These are phyloP conservation scores for Plemyria rubiginata DNA, from an alignment of 2,888 invertebrate species.

Conservation along the genomic window DNA sequence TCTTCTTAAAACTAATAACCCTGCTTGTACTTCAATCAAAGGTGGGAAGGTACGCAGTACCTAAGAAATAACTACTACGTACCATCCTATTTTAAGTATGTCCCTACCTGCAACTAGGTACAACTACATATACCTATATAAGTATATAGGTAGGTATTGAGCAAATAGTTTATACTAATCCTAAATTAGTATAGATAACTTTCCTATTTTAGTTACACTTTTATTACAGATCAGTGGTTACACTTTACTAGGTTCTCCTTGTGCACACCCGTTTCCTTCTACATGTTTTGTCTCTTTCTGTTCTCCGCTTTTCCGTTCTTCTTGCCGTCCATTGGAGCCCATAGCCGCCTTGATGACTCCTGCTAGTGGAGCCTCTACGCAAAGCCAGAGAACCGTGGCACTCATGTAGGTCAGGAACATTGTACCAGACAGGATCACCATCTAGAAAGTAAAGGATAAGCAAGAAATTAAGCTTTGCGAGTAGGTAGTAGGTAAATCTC, in stretches of 20 bases:
- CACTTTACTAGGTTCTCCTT: constrained; percentile 26
- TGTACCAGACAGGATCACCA: constrained; percentile 53
- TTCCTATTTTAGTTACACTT: constrained; percentile 6
- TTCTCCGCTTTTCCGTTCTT: constrained; percentile 3
- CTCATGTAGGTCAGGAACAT: constrained; percentile 57
- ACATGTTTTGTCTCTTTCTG: constrained; percentile 4
- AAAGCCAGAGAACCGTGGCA: constrained; percentile 57
- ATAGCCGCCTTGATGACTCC: constrained; percentile 32
- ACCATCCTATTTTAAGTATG: too few relatives aligned
- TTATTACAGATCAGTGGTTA: too few relatives aligned
- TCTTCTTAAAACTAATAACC: not conserved
- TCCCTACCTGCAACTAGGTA: too few relatives aligned
- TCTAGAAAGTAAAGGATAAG: constrained; percentile 44
- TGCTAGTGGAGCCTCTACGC: constrained; percentile 61
- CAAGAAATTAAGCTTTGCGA: not conserved
- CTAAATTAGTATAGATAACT: too few relatives aligned
- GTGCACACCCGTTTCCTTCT: not conserved
- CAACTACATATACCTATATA: too few relatives aligned
- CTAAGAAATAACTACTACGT: too few relatives aligned
- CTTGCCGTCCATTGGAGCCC: constrained; percentile 11
- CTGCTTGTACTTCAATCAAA: too few relatives aligned
- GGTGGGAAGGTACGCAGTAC: too few relatives aligned
- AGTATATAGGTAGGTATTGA: too few relatives aligned
- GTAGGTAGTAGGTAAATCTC: too few relatives aligned
- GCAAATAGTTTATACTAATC: too few relatives aligned